Base-by-base conservation (phyloP, 2,888 invertebrate species). In the Cyclophora punctaria region DNA sequence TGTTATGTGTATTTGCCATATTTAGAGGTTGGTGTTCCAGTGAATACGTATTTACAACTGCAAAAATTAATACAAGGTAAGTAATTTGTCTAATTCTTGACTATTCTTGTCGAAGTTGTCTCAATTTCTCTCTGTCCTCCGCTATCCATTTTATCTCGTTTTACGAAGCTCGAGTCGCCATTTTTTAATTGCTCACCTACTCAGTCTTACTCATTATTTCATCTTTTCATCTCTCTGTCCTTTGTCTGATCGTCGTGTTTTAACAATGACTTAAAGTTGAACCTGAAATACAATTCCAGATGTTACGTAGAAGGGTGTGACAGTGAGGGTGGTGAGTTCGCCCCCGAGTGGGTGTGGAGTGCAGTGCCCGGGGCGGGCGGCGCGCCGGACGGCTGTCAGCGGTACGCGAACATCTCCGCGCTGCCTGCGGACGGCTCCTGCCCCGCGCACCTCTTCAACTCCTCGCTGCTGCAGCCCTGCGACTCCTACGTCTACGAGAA, bases 281-380 rank as follows among this genome's bases (percentile, higher is more conserved):
- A 20, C 20, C 20, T 20, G 20, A 20, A 20, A 20, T 20, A 20
- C 20, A 20, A 20, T 20, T 37, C 37, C 37, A 37, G 37, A 5
- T 37, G 37, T 0, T 91, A 91, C 90, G 59, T 90, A 34, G 56
- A 64, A 3, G 47, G 54, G 0, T 86, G 86, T 52, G 73, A 80
- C 2, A 5, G 4, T 4, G 37, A 37, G 1, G 5, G 5, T 37
- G 0, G 56, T 65, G 6, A 71, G 70, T 45, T 69, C 85, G 1
- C 84, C 81, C 47, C 71, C 79, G 52, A 73, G 78, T 37, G 75
- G 72, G 0, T 56, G 80, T 6, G 71, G 76, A 60, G 4, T 5
- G 37, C 37, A 5, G 37, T 37, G 2, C 37, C 37, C 1, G 4
- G 4, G 5, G 37, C 2, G 4, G 37, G 37, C 37, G 64, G n/a